Percentiles rank a stretch among this genome's conserved stretches.
Conservation (phyloP, 2,113 vertebrate genomes). For the Entosphenus tridentatus region DNA sequence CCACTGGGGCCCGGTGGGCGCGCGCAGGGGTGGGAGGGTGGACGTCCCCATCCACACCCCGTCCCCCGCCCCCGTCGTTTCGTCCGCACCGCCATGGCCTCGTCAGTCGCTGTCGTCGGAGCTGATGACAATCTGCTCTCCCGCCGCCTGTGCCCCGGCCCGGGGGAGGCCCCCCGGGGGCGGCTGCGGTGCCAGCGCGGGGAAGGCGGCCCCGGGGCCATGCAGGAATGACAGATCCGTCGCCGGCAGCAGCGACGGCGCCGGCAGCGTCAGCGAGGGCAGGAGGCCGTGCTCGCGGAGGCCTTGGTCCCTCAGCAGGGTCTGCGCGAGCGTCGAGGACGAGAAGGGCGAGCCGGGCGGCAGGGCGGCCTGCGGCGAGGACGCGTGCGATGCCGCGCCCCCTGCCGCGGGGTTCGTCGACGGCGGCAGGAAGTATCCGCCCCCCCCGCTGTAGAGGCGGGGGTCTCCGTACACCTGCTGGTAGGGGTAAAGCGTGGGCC, state of each 20-base stretch:
- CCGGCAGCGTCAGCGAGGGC: slow-evolving; percentile 2
- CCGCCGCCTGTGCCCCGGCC: background rate
- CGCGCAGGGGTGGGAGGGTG: background rate
- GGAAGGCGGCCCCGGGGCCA: background rate
- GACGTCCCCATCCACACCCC: no score
- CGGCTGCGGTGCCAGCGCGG: background rate
- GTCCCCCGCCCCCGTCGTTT: background rate
- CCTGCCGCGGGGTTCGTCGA: background rate
- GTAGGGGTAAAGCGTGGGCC: background rate
- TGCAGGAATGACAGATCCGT: background rate
- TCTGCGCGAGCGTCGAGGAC: slow-evolving; percentile 4
- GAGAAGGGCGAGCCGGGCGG: background rate
- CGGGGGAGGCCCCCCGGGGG: background rate
- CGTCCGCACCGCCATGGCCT: background rate
- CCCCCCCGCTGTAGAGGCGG: background rate
- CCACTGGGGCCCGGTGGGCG: slow-evolving; percentile 1
- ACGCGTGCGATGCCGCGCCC: background rate
- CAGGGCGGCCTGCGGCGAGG: background rate
- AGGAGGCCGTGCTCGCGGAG: background rate
- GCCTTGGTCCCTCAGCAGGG: slow-evolving; percentile 1
- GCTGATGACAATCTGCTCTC: slow-evolving; percentile 2
- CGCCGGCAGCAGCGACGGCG: background rate
- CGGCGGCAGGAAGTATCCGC: background rate
- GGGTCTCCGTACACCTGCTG: background rate
- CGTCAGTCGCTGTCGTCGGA: slow-evolving; percentile 2